Base-by-base conservation (phyloP, 2,888 invertebrate species). In the Hemaris fuciformis region DNA sequence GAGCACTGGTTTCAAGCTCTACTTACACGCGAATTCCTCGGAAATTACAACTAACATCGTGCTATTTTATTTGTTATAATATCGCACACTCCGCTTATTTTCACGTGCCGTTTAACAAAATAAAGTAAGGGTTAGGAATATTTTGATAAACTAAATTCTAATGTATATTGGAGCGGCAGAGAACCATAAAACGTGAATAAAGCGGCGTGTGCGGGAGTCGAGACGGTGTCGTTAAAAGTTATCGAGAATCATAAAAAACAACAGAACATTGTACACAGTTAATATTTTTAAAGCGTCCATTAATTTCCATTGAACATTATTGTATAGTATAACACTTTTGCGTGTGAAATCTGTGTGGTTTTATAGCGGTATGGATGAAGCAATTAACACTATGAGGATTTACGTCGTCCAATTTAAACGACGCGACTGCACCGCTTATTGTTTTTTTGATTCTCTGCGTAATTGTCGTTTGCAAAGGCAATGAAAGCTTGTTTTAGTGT, bases 371-470 rank as follows among this genome's bases (percentile, higher is more conserved):
- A 73, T 77, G 77, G 79, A 79, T 80, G 74, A 74, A 74, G 73
- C 76, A 77, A 79, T 84, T 80, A 83, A 75, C 77, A 74, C 75
- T 63, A 66, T 66, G 62, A 70, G 69, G 68, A 73, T 80, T 80
- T 76, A 76, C 73, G 70, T 70, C 66, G 68, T 68, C 70, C 72
- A 75, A 73, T 76, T 74, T 70, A 71, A 79, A 66, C 67, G 68
- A 74, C 67, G 66, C 67, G 68, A 74, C 67, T 66, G 71, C 62
- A 61, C 63, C 61, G 64, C 68, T 69, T 71, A 76, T 75, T 74
- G 73, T 73, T 77, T 67, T n/a, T 76, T 63, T 45, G 57, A 43
- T 53, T 27, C 4, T 34, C 61, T 15, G 20, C 38, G 34, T 57
- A 57, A 43, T 45, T 20, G 22, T 27, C 5, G 27, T 61, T 43